Base-by-base conservation (phyloP, 2,888 invertebrate genomes). In the Polia nebulosa region DNA sequence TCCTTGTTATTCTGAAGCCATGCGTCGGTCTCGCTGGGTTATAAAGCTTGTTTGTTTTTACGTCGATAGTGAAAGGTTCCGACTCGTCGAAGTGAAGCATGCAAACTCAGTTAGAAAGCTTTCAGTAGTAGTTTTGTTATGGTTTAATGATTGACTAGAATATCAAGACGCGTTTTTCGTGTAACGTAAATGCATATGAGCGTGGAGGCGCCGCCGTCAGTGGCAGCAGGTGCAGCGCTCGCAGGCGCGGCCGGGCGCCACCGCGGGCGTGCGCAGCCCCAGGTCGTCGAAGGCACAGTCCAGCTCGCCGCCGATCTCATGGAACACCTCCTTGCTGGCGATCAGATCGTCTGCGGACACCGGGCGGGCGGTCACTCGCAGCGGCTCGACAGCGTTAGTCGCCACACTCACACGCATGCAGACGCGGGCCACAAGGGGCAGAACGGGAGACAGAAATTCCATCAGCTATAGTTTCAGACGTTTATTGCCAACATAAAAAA, bases 231-330 rank as follows among this genome's bases (percentile, higher is more conserved):
- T 92, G 92, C 94, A 95, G 79, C 93, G 92, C 34, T 92, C 91
- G 92, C 95, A 94, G 81, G 80, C 72, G 78, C 91, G 89, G 36
- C 53, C 61, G 58, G 80, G 49, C 55, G 77, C 60, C 22, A 78
- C 27, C 20, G 85, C 79, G 69, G 87, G 70, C 65, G 84, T 61
- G 80, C 90, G 90, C 85, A 95, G 84, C 29, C 92, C 94, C 72
- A 95, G 93, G 93, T 98, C 98, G 91, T 97, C 96, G 96, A 99
- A 98, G 86, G 99, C 98, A 91, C 97, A 96, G 96, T 99, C 99
- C 96, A 99, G 96, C 95, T 99, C 99, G 92, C 98, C 98, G 86
- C 98, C 98, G 93, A 99, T 97, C 92, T 97, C 97, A 96, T 98
- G 98, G 97, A 98, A 99, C 95, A 98, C 97, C 96, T 99, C 98